phyloP scores from a whole-genome alignment of 2,113 vertebrate species.

The Misgurnus mizolepis region DNA sequence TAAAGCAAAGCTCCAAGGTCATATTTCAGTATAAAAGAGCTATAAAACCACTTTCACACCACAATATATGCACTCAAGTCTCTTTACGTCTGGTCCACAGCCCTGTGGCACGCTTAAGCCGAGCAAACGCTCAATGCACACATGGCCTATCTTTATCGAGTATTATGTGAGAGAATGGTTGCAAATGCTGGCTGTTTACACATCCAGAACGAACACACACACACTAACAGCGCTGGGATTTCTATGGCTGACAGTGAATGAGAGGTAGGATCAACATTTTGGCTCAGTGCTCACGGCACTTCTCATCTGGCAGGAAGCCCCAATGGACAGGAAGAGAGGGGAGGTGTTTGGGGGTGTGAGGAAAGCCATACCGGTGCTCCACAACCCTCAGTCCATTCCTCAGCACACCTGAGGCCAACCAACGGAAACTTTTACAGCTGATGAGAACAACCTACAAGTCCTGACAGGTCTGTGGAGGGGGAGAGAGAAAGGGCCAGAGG shows the following conservation, averaged over 20 bases:
- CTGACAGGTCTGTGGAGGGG: conserved; percentile 40
- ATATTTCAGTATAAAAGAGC: neutral
- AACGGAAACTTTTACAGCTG: conserved; percentile 44
- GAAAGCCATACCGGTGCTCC: conserved; percentile 24
- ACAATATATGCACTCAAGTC: neutral
- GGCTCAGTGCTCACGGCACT: conserved; percentile 14
- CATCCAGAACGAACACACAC: conserved; percentile 28
- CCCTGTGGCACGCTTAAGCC: neutral
- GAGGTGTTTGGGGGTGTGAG: conserved; percentile 16
- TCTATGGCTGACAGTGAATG: conserved; percentile 16
- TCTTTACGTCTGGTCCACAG: neutral
- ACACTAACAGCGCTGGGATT: conserved; percentile 2
- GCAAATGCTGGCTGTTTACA: neutral
- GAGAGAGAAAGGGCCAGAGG: conserved; percentile 16
- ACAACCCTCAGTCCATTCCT: conserved; percentile 12
- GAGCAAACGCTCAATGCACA: neutral
- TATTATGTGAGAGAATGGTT: neutral
- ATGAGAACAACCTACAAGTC: conserved; percentile 44
- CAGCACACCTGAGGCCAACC: conserved; percentile 46
- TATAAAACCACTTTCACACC: too few relatives aligned
- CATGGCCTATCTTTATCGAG: neutral
- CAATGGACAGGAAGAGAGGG: conserved; percentile 7
- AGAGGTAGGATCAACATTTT: conserved; percentile 27
- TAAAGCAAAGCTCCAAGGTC: too few relatives aligned
- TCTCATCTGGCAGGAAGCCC: conserved; percentile 13